Evolutionary conservation across 2,797 vertebrate genomes (phyloP).

Genomic region (Dallia pectoralis): DNA sequence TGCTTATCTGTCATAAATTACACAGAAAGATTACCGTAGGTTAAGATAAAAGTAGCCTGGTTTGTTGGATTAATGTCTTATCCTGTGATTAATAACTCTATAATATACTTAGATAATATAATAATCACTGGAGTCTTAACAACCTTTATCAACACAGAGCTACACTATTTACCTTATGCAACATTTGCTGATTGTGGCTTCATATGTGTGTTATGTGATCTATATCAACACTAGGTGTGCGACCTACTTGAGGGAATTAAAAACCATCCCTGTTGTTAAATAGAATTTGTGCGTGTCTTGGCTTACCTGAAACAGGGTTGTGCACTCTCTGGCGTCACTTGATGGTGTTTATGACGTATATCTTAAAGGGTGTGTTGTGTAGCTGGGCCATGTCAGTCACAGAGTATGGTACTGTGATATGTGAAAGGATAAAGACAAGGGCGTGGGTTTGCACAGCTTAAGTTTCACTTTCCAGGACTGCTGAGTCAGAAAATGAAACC

Average conservation of each 20-base stretch:
- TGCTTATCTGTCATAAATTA: background rate
- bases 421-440: constrained; percentile 46
- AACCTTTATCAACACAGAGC: background rate
- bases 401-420: constrained; percentile 35
- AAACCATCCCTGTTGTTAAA: constrained; percentile 76
- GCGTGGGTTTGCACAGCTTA: constrained; percentile 58
- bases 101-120: background rate
- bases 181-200: background rate
- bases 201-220: background rate
- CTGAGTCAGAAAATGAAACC: constrained; percentile 55
- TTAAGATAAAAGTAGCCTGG: background rate
- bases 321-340: constrained; percentile 49
- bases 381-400: constrained; percentile 17
- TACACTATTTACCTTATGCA: background rate
- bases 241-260: constrained; percentile 33
- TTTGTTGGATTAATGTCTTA: background rate
- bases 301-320: constrained; percentile 43
- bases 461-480: constrained; percentile 66
- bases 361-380: constrained; percentile 62
- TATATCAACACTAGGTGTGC: constrained; percentile 30
- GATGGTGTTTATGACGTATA: constrained; percentile 57
- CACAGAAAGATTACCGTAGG: background rate
- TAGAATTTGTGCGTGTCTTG: constrained; percentile 51
- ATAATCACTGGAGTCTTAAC: background rate
- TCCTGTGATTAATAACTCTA: background rate